Conservation (phyloP, 2,797 vertebrate genomes). For the Ptychadena robeensis region DNA sequence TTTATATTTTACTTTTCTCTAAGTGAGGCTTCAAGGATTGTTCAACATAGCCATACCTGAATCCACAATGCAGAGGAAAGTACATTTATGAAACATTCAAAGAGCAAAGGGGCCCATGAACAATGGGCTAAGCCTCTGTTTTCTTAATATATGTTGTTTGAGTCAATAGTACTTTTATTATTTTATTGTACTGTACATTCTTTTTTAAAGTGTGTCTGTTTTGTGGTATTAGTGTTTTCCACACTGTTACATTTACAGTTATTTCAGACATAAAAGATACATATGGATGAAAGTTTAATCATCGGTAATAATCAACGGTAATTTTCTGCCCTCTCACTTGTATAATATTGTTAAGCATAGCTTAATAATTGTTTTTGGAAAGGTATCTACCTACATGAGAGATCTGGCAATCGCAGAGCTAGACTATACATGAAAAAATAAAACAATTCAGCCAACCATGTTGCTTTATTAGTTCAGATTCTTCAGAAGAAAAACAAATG, state of each 20-base stretch:
- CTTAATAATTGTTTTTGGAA: neutral
- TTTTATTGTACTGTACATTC: neutral
- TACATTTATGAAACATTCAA: too few relatives aligned
- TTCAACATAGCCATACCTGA: neutral
- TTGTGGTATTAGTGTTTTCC: conserved; percentile 5
- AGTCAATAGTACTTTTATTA: neutral
- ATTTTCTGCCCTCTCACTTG: neutral
- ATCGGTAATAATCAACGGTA: too few relatives aligned
- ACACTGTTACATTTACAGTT: neutral
- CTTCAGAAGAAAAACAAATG: too few relatives aligned
- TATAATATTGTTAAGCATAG: neutral
- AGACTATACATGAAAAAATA: neutral
- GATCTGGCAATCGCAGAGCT: neutral
- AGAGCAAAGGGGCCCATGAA: neutral
- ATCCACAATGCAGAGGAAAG: neutral
- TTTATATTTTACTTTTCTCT: too few relatives aligned
- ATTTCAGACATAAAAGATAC: neutral
- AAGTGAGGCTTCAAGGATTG: neutral
- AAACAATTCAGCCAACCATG: neutral
- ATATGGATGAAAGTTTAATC: conserved; percentile 2
- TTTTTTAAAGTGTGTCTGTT: neutral
- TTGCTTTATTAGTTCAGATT: too few relatives aligned
- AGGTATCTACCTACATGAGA: neutral
- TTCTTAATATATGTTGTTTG: neutral
- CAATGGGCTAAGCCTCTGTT: neutral